Evolutionary conservation across 2,797 vertebrate species (phyloP).

Genomic region (Poecilia gillii): DNA sequence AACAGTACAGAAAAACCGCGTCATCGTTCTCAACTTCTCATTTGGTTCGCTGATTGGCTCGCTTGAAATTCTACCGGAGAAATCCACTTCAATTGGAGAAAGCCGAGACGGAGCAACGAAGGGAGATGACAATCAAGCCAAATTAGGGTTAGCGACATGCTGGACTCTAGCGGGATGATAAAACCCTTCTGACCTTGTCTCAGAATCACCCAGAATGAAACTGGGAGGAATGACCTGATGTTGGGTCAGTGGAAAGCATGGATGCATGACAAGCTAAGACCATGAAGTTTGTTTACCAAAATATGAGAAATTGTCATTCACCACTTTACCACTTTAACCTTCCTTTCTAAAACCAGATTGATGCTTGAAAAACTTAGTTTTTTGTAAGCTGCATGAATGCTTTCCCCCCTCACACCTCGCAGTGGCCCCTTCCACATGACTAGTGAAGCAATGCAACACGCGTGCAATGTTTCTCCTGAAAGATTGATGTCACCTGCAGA

Average conservation of each 20-base stretch:
- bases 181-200: background rate
- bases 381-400: constrained; percentile 14
- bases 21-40: no score
- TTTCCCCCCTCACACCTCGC: background rate
- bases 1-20: no score
- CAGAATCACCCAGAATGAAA: background rate
- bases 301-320: background rate
- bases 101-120: no score
- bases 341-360: background rate
- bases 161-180: background rate
- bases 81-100: no score
- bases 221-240: background rate
- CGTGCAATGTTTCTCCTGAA: constrained; percentile 10
- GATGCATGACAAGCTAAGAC: background rate
- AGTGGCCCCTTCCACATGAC: constrained; percentile 13
- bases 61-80: no score
- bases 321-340: background rate
- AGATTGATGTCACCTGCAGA: constrained; percentile 27
- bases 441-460: constrained; percentile 26
- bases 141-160: background rate
- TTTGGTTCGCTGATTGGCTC: no score
- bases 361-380: background rate
- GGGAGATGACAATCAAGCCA: no score
- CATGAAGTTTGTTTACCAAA: background rate
- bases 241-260: background rate